Base-by-base conservation (phyloP, 2,113 vertebrate species). In the Eublepharis macularius region DNA sequence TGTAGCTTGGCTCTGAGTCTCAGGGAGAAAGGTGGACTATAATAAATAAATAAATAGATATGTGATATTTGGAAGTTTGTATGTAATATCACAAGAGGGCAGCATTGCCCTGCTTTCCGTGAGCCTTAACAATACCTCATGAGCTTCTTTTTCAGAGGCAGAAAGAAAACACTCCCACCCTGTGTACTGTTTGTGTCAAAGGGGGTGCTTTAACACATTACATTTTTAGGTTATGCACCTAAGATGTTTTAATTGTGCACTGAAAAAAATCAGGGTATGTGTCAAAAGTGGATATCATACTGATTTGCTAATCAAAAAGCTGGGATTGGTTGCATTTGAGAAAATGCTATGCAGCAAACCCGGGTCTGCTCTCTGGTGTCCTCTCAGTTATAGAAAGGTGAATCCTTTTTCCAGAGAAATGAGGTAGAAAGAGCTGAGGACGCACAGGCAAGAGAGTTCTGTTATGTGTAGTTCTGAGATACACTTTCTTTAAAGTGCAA, bases 61-160 rank as follows among this genome's bases (percentile, higher is more conserved):
- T n/a, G n/a, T 49, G 5, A 6, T 47, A 57, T 39, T 43, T 60
- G 69, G 17, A 83, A 8, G 8, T 24, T 43, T 41, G 17, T 72
- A 47, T 69, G 12, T 16, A 86, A 90, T 92, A 93, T 95, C 96
- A 94, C 96, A 95, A 96, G 96, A 92, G 96, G 96, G 96, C 95
- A 92, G 94, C 94, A 91, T 96, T 96, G 95, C 11, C 94, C 92
- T 95, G 92, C 72, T 5, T 88, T 95, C 88, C 60, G 54, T 65
- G 60, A 21, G 57, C 21, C 16, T 21, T 21, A 5, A 60, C 19
- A 60, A 24, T 19, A 60, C 19, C 1, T 17, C 16, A 17, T 79
- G 0, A 41, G 74, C 49, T 81, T 88, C 12, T 94, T 87, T 90
- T 85, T 76, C n/a, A 84, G 45, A 73, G 74, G 57, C 70, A 84